These are phyloP conservation scores for Melipona beecheii DNA, from an alignment of 2,888 invertebrate species.

Conservation along the genomic window DNA sequence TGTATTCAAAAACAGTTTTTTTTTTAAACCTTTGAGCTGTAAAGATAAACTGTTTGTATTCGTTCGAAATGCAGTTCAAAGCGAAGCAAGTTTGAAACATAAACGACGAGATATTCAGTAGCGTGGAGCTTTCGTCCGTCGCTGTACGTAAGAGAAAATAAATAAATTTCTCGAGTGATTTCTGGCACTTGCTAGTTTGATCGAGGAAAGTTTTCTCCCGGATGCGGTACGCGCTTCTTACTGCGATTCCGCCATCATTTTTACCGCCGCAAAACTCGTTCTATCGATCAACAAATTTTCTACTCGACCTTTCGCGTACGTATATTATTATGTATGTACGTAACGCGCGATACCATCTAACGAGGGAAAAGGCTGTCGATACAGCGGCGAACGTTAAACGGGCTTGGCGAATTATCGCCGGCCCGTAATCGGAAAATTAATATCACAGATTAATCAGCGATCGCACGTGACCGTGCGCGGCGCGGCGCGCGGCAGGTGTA, in stretches of 20 bases:
- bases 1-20: not conserved
- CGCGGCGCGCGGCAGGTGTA: constrained; percentile 38
- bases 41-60: too few species aligned
- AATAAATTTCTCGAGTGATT: too few species aligned
- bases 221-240: too few species aligned
- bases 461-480: constrained; percentile 31
- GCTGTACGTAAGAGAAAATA: too few species aligned
- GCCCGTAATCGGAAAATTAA: constrained; percentile 55
- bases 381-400: constrained; percentile 34
- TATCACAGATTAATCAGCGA: constrained; percentile 50
- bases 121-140: too few species aligned
- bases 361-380: constrained; percentile 32
- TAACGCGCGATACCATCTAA: constrained; percentile 4
- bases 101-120: too few species aligned
- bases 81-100: too few species aligned
- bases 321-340: not conserved
- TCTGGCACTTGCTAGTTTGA: too few species aligned
- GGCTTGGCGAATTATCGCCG: constrained; percentile 42
- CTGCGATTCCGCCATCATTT: too few species aligned
- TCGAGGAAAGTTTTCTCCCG: too few species aligned
- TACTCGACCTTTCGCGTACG: not conserved
- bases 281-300: not conserved
- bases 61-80: too few species aligned
- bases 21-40: too few species aligned
- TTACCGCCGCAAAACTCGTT: not conserved